phyloP scores from a whole-genome alignment of 2,888 invertebrate genomes.

The Plusia festucae region DNA sequence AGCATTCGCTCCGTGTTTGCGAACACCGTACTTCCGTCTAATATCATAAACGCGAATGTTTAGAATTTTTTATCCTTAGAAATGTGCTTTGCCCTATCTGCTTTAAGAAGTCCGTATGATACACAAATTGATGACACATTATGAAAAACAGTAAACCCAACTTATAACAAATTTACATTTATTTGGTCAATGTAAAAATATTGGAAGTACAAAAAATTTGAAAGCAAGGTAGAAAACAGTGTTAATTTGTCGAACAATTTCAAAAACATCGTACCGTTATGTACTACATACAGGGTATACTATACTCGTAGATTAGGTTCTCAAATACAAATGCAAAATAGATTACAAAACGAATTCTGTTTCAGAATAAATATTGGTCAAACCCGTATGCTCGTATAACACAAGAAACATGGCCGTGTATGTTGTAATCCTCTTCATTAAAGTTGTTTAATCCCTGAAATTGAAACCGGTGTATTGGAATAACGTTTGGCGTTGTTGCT shows the following conservation, averaged over 20 bases:
- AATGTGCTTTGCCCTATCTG: neutral
- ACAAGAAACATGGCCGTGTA: neutral
- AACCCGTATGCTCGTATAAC: neutral
- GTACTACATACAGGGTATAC: too few relatives aligned
- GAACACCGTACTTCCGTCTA: slow-evolving; percentile 5
- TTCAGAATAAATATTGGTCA: neutral
- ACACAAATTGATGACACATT: neutral
- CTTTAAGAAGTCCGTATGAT: neutral
- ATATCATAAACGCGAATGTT: slow-evolving; percentile 2
- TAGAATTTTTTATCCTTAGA: neutral
- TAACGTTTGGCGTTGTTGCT: slow-evolving; percentile 13
- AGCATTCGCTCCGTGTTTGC: slow-evolving; percentile 39
- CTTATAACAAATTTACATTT: too few relatives aligned
- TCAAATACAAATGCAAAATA: too few relatives aligned
- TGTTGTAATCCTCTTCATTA: slow-evolving; percentile 36
- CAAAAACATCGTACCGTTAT: too few relatives aligned
- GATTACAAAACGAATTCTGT: too few relatives aligned
- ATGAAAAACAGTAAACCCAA: too few relatives aligned
- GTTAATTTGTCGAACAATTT: too few relatives aligned
- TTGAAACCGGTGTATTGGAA: slow-evolving; percentile 32
- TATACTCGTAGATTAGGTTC: too few relatives aligned
- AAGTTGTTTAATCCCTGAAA: slow-evolving; percentile 27
- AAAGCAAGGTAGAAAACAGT: too few relatives aligned
- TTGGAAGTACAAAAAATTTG: too few relatives aligned
- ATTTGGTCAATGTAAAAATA: too few relatives aligned